Evolutionary conservation across 2,113 vertebrate species (phyloP).

Genomic region (Phainopepla nitens): DNA sequence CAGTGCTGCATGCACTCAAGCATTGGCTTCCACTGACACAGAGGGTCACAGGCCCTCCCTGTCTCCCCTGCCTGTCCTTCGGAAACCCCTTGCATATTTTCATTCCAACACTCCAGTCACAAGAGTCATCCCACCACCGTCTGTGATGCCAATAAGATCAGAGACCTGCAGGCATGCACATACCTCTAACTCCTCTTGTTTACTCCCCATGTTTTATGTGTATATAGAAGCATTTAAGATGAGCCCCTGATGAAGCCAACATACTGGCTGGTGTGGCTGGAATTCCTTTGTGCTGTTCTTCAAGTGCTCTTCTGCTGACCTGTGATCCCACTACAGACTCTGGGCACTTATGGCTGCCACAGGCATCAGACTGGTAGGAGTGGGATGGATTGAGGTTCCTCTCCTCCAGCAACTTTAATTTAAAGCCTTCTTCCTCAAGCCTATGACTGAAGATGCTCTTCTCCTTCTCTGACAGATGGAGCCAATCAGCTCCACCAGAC

Average conservation of each 20-base stretch:
- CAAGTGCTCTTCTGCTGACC: not conserved
- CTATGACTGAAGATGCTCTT: not conserved
- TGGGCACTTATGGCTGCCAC: not conserved
- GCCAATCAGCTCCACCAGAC: not conserved
- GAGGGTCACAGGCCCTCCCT: not conserved
- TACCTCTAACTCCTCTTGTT: not conserved
- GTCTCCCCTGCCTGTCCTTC: not conserved
- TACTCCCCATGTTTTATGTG: not conserved
- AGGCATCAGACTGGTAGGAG: not conserved
- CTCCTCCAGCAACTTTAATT: not conserved
- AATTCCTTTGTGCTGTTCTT: not conserved
- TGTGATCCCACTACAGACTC: not conserved
- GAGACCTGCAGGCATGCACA: not conserved
- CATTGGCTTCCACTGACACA: not conserved
- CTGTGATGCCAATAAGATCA: not conserved
- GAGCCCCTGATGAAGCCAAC: not conserved
- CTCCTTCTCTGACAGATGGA: not conserved
- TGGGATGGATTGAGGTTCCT: not conserved
- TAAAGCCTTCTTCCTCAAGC: not conserved
- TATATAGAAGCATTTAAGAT: not conserved
- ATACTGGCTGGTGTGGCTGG: not conserved
- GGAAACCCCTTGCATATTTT: not conserved
- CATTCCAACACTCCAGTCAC: not conserved
- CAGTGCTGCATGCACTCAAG: not conserved
- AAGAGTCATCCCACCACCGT: not conserved